Percentiles rank a stretch among this genome's conserved stretches.
These are phyloP conservation scores for Carposina sasakii DNA, from an alignment of 1,140 invertebrate species.

Conservation along the genomic window DNA sequence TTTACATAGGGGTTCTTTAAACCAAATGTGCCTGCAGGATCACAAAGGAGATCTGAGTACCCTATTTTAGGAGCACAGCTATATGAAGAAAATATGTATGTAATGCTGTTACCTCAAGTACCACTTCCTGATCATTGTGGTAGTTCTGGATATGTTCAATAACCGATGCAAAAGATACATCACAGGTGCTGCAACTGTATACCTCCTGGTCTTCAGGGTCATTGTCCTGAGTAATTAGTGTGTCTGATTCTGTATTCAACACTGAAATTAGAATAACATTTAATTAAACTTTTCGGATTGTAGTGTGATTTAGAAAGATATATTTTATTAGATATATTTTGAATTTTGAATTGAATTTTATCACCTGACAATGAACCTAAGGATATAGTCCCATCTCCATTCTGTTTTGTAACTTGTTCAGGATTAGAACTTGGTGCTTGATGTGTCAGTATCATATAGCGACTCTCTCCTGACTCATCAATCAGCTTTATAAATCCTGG, in stretches of 20 bases:
- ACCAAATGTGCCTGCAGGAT: too few species aligned
- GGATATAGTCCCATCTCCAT: constrained; percentile 61
- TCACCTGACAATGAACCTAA: constrained; percentile 46
- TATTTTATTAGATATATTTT: neutral
- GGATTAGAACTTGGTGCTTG: constrained; percentile 22
- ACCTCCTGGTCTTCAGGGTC: constrained; percentile 59
- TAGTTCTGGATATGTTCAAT: constrained; percentile 77
- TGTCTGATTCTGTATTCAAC: constrained; percentile 27
- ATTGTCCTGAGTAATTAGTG: constrained; percentile 17
- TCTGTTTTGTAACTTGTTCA: constrained; percentile 54
- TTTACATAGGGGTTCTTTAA: too few species aligned
- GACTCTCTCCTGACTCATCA: constrained; percentile 41
- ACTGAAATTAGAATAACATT: constrained; percentile 19
- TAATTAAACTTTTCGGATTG: neutral
- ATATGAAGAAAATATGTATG: too few species aligned
- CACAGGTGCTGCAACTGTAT: constrained; percentile 77
- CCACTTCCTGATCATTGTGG: constrained; percentile 78
- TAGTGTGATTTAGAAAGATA: neutral
- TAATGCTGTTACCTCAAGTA: constrained; percentile 68
- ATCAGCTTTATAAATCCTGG: constrained; percentile 49
- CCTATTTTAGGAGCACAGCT: too few species aligned
- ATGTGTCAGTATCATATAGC: constrained; percentile 42
- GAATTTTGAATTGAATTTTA: neutral
- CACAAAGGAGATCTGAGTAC: too few species aligned
- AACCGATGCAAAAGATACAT: constrained; percentile 76